Conservation (phyloP, 1,140 invertebrate species). For the Chrysopa pallens region DNA sequence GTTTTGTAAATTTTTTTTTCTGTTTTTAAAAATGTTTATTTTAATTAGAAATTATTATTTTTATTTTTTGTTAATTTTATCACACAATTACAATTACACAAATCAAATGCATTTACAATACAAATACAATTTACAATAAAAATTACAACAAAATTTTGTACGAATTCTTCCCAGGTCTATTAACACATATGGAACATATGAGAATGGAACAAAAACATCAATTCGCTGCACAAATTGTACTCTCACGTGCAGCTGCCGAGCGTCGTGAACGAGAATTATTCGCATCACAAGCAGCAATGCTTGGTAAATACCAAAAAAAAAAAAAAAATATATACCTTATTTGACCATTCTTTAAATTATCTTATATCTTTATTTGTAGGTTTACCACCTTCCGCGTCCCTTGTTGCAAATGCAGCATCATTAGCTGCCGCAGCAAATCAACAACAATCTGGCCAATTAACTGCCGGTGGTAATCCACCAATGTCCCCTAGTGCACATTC, state of each 20-base stretch:
- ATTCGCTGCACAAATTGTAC: constrained; percentile 83
- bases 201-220: constrained; percentile 92
- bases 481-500: constrained; percentile 65
- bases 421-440: neutral
- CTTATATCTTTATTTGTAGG: neutral
- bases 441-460: neutral
- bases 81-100: no score
- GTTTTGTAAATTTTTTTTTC: no score
- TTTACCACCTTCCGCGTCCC: neutral
- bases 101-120: no score
- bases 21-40: no score
- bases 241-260: constrained; percentile 77
- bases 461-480: constrained; percentile 12
- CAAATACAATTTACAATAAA: no score
- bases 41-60: no score
- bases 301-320: constrained; percentile 2
- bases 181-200: constrained; percentile 92
- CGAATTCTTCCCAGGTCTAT: constrained; percentile 41
- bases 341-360: neutral
- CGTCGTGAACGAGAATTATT: constrained; percentile 66
- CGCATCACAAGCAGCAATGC: constrained; percentile 26
- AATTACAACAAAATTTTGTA: no score
- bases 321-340: constrained; percentile 2
- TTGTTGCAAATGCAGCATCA: neutral
- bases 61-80: no score